Evolutionary conservation across 2,113 vertebrate species (phyloP), one percentile per base, ranked within the genome.

Genomic region (Gnathochromis pfefferi): DNA sequence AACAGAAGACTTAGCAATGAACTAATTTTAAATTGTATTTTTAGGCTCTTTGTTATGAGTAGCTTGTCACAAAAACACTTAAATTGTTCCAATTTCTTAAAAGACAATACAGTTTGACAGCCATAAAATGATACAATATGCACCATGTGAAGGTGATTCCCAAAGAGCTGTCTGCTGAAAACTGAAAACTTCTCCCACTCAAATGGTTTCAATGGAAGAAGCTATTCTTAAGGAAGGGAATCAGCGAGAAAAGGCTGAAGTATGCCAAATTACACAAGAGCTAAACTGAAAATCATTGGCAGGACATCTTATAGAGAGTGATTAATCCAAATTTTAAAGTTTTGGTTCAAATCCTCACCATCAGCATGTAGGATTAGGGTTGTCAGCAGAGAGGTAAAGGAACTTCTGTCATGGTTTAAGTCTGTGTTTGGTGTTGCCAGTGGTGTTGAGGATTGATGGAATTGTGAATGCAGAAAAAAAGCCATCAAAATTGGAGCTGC

Each of bases 161-260:
- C 31, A 65, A 13, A 38, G 33, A 65, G 60, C 60, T 65, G 17
- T 65, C 60, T 17, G 40, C 23, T 73, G 40, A 73, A 65, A 65
- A 65, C 60, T 12, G 60, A 65, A 65, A 38, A 8, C 60, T 11
- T 45, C 40, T 5, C 23, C 21, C 21, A 47, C 21, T 17, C 21
- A 42, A 73, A 73, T 28, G 68, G 68, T 47, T 45, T 75, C 14
- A 47, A 10, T 47, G 14, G 40, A 47, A 2, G 4, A 11, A 68
- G 33, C 33, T 21, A 13, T 38, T 68, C 19, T 68, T 68, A 68
- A 68, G 11, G 14, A 75, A 75, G 40, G 14, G 23, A 2, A 75
- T 47, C 14, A 0, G 23, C 0, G 23, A 75, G 23, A 47, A 75
- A 47, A 49, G 23, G 1, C 23, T 47, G 42, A 19, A 23, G 23